phyloP scores from a whole-genome alignment of 2,888 invertebrate species.

The Cremastinae sp. region DNA sequence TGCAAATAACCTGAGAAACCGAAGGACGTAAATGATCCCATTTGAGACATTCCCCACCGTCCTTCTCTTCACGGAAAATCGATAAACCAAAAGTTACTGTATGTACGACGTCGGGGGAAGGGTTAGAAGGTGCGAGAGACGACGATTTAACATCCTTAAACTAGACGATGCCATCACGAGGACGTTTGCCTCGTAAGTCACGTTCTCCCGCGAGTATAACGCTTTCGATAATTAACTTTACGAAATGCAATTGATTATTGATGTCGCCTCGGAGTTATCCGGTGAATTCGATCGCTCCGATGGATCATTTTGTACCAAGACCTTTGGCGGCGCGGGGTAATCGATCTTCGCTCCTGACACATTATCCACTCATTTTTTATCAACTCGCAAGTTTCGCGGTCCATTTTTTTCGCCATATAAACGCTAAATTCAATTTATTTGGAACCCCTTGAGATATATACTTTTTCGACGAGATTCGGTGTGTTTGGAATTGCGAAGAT shows the following conservation, averaged over 20 bases:
- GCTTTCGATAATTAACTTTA: slow-evolving; percentile 77
- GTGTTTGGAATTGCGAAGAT: background rate
- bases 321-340: background rate
- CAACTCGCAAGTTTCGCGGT: too few relatives aligned
- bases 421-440: too few relatives aligned
- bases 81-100: slow-evolving; percentile 24
- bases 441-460: too few relatives aligned
- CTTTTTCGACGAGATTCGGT: too few relatives aligned
- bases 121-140: background rate
- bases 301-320: background rate
- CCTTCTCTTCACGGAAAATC: slow-evolving; percentile 11
- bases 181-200: slow-evolving; percentile 62
- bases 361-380: too few relatives aligned
- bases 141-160: slow-evolving; percentile 34
- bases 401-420: too few relatives aligned
- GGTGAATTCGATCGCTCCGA: slow-evolving; percentile 22
- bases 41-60: background rate
- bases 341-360: slow-evolving; percentile 1
- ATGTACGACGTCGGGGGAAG: background rate
- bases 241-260: slow-evolving; percentile 75
- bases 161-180: slow-evolving; percentile 43
- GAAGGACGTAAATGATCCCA: slow-evolving; percentile 16
- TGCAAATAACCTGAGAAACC: slow-evolving; percentile 3
- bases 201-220: slow-evolving; percentile 65
- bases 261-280: slow-evolving; percentile 33